phyloP scores from a whole-genome alignment of 2,797 vertebrate species.

The Apogon hyalosoma region DNA sequence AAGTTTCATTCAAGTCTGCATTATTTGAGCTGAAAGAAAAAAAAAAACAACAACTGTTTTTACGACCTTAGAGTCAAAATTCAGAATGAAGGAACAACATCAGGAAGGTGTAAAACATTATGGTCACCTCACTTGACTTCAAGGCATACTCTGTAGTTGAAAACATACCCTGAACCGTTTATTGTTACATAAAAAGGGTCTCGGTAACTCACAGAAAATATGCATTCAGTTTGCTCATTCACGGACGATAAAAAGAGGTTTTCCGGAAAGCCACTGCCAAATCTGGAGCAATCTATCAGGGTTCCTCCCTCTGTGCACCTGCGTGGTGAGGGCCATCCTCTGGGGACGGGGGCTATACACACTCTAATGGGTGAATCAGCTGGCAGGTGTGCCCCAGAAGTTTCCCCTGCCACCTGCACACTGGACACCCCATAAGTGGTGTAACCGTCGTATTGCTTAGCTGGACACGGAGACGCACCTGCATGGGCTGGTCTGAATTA shows the following conservation, averaged over 20 bases:
- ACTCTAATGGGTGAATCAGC: slow-evolving; percentile 78
- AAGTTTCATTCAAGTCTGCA: not conserved
- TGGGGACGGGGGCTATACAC: slow-evolving; percentile 63
- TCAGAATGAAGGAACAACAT: slow-evolving; percentile 18
- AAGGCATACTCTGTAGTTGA: not conserved
- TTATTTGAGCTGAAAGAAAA: not conserved
- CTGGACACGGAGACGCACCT: slow-evolving; percentile 72
- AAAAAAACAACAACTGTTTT: slow-evolving; percentile 19
- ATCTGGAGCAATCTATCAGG: slow-evolving; percentile 68
- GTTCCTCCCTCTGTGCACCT: slow-evolving; percentile 69
- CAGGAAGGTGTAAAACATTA: slow-evolving; percentile 1
- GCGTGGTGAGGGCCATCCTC: slow-evolving; percentile 58
- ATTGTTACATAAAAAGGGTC: slow-evolving; percentile 8
- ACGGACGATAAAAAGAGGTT: slow-evolving; percentile 49
- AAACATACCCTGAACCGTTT: slow-evolving; percentile 24
- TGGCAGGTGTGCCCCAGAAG: slow-evolving; percentile 84
- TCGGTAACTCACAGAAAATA: slow-evolving; percentile 28
- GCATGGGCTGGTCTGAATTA: slow-evolving; percentile 55
- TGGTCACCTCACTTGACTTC: slow-evolving; percentile 36
- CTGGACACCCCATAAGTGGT: slow-evolving; percentile 72
- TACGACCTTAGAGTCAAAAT: slow-evolving; percentile 18
- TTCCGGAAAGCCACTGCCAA: slow-evolving; percentile 42
- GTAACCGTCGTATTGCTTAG: slow-evolving; percentile 69
- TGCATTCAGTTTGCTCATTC: slow-evolving; percentile 41
- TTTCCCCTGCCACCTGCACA: slow-evolving; percentile 71